Evolutionary conservation across 2,888 invertebrate genomes (phyloP), one percentile per base, ranked within the genome.

Genomic region (Pteria penguin): DNA sequence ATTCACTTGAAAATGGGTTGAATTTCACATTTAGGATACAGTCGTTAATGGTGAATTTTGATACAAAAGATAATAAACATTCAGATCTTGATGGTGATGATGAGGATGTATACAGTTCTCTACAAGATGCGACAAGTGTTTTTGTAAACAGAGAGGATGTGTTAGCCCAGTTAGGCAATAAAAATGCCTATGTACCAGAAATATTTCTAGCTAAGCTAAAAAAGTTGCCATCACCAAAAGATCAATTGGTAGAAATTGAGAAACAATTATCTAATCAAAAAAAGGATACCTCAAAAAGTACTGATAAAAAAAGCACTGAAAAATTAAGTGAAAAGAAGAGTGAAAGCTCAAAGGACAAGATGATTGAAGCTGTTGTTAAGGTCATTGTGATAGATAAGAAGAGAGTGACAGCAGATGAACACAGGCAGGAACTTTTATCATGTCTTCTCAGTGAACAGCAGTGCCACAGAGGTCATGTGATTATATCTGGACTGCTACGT

Each of bases 301-400:
- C 58, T 18, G 62, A 65, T 33, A 62, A 71, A 45, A 77, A 66
- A 75, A 52, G 36, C 32, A 29, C 24, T 14, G 70, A 61, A 55
- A 66, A 67, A 22, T 29, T 31, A 4, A 11, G 57, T 14, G 36
- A 55, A 26, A 60, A 69, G 26, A 78, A 67, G 52, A 63, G 71
- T 27, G 65, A 72, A 18, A 24, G 58, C 14, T 73, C 57, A 3
- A 11, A 67, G 27, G 29, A 22, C 29, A 31, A 33, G 24, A n/a
- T 22, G 2, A 4, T 81, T 5, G 71, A 75, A 31, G 84, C 84
- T 69, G 73, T 86, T 70, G 87, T 89, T 0, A 75, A 87, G 32
- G 89, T 89, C 5, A 80, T 89, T n/a, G 83, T 84, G 18, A 79
- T 88, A 22, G 87, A 88, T 55, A 77, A 82, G 45, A 78, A 85